Percentiles rank a stretch among this genome's conserved stretches.
Evolutionary conservation across 2,797 vertebrate species (phyloP).

Genomic region (Macrochelys suwanniensis): DNA sequence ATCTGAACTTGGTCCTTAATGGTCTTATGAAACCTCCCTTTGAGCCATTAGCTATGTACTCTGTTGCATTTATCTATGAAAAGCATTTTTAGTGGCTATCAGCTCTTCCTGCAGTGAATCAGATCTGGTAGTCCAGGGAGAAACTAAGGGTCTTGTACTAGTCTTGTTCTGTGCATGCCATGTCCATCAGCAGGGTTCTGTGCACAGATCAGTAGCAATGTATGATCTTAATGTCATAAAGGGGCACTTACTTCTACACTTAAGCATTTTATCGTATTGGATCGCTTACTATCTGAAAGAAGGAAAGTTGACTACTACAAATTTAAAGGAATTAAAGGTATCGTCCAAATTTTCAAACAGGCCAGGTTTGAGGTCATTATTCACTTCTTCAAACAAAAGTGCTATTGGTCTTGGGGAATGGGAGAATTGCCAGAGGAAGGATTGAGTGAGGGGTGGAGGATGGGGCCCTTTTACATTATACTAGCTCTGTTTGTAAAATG

Average conservation of each 20-base stretch:
- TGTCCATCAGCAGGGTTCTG: not conserved
- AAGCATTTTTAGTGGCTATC: not conserved
- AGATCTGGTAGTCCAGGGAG: not conserved
- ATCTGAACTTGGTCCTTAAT: not conserved
- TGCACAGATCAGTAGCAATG: not conserved
- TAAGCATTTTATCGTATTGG: not conserved
- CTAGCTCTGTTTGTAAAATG: not conserved
- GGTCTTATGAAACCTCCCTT: too few species aligned
- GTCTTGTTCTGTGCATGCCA: not conserved
- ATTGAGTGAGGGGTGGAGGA: not conserved
- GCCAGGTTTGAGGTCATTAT: fast-evolving
- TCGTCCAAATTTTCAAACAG: not conserved
- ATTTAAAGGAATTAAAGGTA: not conserved
- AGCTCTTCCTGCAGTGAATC: not conserved
- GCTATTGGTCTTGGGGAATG: not conserved
- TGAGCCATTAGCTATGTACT: not conserved
- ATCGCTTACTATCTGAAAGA: not conserved
- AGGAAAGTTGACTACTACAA: not conserved
- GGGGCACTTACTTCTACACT: not conserved
- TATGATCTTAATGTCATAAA: not conserved
- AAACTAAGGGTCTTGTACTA: not conserved
- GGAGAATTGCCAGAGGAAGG: not conserved
- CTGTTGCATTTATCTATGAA: not conserved
- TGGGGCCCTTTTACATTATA: not conserved
- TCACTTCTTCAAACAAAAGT: not conserved